A percentile compares a stretch with the other conserved stretches of the same genome.
Evolutionary conservation across 1,140 invertebrate species (phyloP).

Genomic region (Drosophila watanabei): DNA sequence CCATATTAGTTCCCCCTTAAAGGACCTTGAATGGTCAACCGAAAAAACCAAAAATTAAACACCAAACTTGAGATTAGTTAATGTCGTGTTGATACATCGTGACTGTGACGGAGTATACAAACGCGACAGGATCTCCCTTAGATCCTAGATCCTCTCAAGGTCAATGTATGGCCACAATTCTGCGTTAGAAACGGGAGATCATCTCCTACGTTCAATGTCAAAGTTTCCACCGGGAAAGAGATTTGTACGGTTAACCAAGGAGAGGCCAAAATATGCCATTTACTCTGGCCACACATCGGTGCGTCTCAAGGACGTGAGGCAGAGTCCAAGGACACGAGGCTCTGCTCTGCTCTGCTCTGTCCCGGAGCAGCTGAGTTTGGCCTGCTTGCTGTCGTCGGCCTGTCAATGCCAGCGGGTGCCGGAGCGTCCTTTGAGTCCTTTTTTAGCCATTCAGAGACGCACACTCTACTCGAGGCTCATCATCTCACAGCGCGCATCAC

Average conservation of each 20-base stretch:
- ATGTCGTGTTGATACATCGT: conserved; percentile 26
- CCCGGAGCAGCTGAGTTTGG: conserved; percentile 52
- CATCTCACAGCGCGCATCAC: conserved; percentile 35
- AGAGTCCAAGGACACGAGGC: conserved; percentile 4
- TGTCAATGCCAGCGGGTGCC: conserved; percentile 63
- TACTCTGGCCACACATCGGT: conserved; percentile 72
- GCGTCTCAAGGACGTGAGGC: conserved; percentile 52
- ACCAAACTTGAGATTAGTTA: conserved; percentile 50
- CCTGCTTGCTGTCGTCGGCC: conserved; percentile 62
- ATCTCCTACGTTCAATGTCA: conserved; percentile 35
- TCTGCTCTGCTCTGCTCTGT: neutral
- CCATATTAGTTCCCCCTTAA: neutral
- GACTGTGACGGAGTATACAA: conserved; percentile 67
- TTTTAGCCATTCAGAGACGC: conserved; percentile 7
- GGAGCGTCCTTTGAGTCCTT: conserved; percentile 35
- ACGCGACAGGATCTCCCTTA: conserved; percentile 39
- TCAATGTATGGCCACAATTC: conserved; percentile 68
- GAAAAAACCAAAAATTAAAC: conserved; percentile 29
- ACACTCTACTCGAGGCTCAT: conserved; percentile 59
- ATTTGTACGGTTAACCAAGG: conserved; percentile 73
- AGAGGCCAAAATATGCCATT: conserved; percentile 81
- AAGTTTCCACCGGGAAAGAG: conserved; percentile 11
- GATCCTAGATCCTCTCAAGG: conserved; percentile 38
- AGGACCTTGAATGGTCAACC: conserved; percentile 26
- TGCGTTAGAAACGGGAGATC: conserved; percentile 41